phyloP scores from a whole-genome alignment of 2,113 vertebrate genomes.

The Melozone crissalis region DNA sequence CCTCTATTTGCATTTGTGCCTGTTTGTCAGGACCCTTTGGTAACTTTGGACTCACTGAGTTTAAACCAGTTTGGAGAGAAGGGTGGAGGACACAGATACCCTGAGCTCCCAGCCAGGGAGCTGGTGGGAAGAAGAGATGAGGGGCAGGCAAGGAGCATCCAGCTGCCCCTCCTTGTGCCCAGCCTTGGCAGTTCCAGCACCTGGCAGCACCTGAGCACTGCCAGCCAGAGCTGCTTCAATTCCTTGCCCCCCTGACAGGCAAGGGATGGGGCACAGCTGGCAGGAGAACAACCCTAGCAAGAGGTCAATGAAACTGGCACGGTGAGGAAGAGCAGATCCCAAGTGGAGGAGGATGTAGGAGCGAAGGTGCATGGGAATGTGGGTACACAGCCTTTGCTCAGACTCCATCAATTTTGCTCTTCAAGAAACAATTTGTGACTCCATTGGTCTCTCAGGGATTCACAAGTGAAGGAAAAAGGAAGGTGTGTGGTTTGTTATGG shows the following conservation, averaged over 20 bases:
- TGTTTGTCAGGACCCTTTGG: neutral
- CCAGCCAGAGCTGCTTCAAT: neutral
- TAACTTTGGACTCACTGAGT: neutral
- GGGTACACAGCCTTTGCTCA: neutral
- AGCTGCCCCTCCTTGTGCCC: neutral
- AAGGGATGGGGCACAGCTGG: rapidly evolving
- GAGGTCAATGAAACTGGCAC: neutral
- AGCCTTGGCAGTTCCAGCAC: neutral
- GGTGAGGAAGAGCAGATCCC: rapidly evolving
- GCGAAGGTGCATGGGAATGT: neutral
- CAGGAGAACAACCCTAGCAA: neutral
- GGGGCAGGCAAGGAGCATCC: neutral
- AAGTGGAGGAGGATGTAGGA: neutral
- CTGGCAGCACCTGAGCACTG: neutral
- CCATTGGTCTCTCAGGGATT: neutral
- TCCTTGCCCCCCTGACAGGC: neutral
- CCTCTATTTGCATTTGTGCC: neutral
- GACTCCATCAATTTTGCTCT: neutral
- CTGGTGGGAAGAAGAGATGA: rapidly evolving
- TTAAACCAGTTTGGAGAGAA: neutral
- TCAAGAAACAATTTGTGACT: neutral
- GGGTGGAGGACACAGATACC: neutral
- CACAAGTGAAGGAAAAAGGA: neutral
- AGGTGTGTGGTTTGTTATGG: rapidly evolving
- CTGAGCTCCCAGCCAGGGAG: neutral